Percentiles rank a stretch among this genome's conserved stretches.
These are phyloP conservation scores for Agonum fuliginosum DNA, from an alignment of 2,888 invertebrate species.

Conservation along the genomic window DNA sequence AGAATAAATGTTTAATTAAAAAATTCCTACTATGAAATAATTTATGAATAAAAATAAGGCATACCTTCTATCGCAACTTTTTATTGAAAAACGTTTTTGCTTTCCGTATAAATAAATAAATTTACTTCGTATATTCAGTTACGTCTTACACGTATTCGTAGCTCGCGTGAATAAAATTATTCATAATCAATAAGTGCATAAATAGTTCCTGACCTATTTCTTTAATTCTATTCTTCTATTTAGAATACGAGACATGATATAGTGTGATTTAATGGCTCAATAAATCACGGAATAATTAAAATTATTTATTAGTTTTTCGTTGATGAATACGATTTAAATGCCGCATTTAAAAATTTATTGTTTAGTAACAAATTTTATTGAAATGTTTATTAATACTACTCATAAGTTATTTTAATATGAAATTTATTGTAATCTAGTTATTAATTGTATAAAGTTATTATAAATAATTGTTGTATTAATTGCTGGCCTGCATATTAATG, in stretches of 20 bases:
- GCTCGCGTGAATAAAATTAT: conserved; percentile 40
- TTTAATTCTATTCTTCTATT: conserved; percentile 51
- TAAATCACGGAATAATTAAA: conserved; percentile 44
- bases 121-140: too few relatives aligned
- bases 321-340: neutral
- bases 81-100: conserved; percentile 27
- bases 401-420: conserved; percentile 16
- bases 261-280: conserved; percentile 37
- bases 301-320: conserved; percentile 6
- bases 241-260: conserved; percentile 22
- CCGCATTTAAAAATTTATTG: neutral
- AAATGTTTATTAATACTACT: neutral
- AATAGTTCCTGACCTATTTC: conserved; percentile 53
- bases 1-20: too few relatives aligned
- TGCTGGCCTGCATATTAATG: too few relatives aligned
- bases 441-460: too few relatives aligned
- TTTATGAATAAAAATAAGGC: too few relatives aligned
- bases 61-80: too few relatives aligned
- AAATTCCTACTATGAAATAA: too few relatives aligned
- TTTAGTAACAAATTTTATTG: neutral
- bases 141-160: neutral
- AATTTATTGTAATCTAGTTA: conserved; percentile 3
- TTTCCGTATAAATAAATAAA: conserved; percentile 27
- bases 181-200: conserved; percentile 54
- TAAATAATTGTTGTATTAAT: too few relatives aligned